Evolutionary conservation across 2,888 invertebrate genomes (phyloP), one percentile per base, ranked within the genome.

Genomic region (Eurytoma adleriae): DNA sequence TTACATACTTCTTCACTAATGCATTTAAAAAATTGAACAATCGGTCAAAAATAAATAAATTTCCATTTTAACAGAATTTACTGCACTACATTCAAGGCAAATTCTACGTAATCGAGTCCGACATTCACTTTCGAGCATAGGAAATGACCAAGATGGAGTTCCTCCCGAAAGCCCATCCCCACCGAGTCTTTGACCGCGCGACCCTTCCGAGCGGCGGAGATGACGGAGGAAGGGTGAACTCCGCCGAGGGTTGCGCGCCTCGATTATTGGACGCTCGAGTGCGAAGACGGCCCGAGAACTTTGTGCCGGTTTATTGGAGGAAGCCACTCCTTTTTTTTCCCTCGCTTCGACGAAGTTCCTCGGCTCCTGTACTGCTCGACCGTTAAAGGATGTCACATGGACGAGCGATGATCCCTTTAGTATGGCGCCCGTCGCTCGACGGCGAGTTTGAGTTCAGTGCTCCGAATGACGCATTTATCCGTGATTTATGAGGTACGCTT

Each of bases 341-440:
- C 2, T 14, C 18, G 3, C 12, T 66, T 57, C 66, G 48, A 16
- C 50, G 7, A 57, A n/a, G n/a, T 18, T 40, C 40, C 4, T 40
- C 40, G 40, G 40, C 40, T 40, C 0, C 20, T 48, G 72, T n/a
- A 14, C 73, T n/a, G 18, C 14, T 82, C 76, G 79, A 67, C 76
- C 82, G 80, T 76, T 66, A 80, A 82, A 82, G 79, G 30, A 61
- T 73, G 67, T 82, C 70, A 82, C 76, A 81, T 20, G 78, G 61
- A 13, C 62, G 80, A 80, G 16, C 59, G 50, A n/a, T 13, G 18
- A 59, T 79, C 61, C 50, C 73, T 69, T 72, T 64, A 72, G 73
- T 77, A 27, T 30, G 40, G 72, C 79, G 52, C 75, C 48, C 62
- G 76, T 64, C 64, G 18, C 14, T 72, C 13, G 40, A 10, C 14